Conservation (phyloP, 92 coral and sea anemone species). For the Pocillopora meandrina region DNA sequence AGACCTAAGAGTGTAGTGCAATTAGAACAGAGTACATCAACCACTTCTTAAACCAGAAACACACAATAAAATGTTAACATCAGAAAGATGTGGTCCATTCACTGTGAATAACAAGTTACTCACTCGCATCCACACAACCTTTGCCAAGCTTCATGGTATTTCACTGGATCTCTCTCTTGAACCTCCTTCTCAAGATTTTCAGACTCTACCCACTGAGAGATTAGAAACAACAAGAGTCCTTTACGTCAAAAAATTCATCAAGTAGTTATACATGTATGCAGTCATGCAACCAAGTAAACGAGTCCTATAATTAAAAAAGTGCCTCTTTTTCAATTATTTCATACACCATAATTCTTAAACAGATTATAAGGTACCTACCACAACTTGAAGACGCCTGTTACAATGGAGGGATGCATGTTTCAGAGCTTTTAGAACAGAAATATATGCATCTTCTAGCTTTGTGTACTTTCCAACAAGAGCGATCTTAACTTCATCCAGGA, state of each 20-base stretch:
- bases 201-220: slow-evolving; percentile 88
- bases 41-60: too few species aligned
- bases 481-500: slow-evolving; percentile 77
- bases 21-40: too few species aligned
- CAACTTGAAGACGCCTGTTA: slow-evolving; percentile 77
- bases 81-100: too few species aligned
- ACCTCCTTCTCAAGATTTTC: slow-evolving; percentile 72
- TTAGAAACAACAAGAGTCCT: not conserved
- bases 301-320: not conserved
- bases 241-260: not conserved
- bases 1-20: too few species aligned
- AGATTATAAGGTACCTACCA: slow-evolving; percentile 46
- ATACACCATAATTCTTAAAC: not conserved
- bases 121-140: slow-evolving; percentile 86
- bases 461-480: slow-evolving; percentile 97
- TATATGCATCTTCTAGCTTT: slow-evolving; percentile 88
- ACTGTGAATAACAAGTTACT: slow-evolving; percentile 26
- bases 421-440: slow-evolving; percentile 92
- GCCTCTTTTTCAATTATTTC: not conserved
- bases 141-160: slow-evolving; percentile 91
- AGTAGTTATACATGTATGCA: not conserved
- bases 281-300: not conserved
- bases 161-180: slow-evolving; percentile 76
- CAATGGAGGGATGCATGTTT: slow-evolving; percentile 94
- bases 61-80: too few species aligned